Base-by-base conservation (phyloP, 2,888 invertebrate species). In the Drosophila incognita region DNA sequence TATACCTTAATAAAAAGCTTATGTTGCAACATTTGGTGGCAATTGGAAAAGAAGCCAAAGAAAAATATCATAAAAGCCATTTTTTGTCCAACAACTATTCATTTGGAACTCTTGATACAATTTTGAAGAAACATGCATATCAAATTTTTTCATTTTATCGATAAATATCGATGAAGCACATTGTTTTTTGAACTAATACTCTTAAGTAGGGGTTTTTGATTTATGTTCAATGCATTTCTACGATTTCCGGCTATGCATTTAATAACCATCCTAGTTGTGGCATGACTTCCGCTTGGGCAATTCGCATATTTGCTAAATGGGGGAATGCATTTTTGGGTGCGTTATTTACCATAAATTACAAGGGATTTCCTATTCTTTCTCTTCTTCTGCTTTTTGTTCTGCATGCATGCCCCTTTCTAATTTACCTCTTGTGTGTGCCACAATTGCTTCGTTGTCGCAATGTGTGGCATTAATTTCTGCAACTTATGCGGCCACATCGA, bases 401-500 rank as follows among this genome's bases (percentile, higher is more conserved):
- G 46, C 31, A 31, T 33, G 13, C 7, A 27, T 7, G 15, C 54
- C 53, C 61, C 64, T 63, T 67, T 69, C 60, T 74, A 70, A 67
- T 68, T 78, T 75, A 66, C 69, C 65, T 69, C 59, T 63, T 63
- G 10, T 49, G 18, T 49, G 33, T 29, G 63, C 59, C 33, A 24
- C 42, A 31, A 31, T 24, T 42, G 40, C 68, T 33, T 24, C 74
- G 67, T 74, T 85, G 85, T 85, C 85, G 89, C 89, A 85, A 57
- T 69, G 87, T 53, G 35, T 15, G 35, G 73, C 81, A 88, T 85
- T 88, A 88, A 88, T 88, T 79, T 88, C 58, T 81, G 69, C 69
- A 88, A 84, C 86, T 88, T 86, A 83, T 86, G 89, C 78, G 86
- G 76, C 81, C 75, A 49, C 75, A 78, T 79, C 75, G 75, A 69